Base-by-base conservation (phyloP, 1,140 invertebrate genomes). In the Dreissena rostriformis region DNA sequence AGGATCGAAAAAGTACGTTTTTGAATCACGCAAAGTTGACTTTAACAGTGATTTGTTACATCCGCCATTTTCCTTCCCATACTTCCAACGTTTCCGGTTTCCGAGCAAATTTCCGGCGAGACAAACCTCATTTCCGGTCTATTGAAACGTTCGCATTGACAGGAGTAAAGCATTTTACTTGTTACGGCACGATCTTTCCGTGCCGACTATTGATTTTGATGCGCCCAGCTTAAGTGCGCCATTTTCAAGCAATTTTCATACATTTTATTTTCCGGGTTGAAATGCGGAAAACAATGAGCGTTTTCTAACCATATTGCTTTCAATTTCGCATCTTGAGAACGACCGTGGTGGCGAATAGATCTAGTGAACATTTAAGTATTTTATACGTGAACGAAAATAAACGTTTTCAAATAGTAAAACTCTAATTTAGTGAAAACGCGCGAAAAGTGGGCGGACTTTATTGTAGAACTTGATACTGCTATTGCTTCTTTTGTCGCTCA, bases 11-110 rank as follows among this genome's bases (percentile, higher is more conserved):
- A 61, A 24, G 57, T 24, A 61, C 57, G 57, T 61, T 61, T 61
- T 61, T 70, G 77, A 79, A 81, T 81, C 79, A 81, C 79, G 79
- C 79, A 81, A 81, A 79, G 75, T 82, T 75, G 80, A 74, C 80
- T 82, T 82, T 67, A 75, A 82, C 80, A 61, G 80, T 82, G 68
- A 82, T 82, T 82, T 82, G 80, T 82, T 66, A 74, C 80, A 82
- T 82, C 80, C 80, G 80, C 80, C 80, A 82, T 82, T 82, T 82
- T 82, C 80, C 80, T 55, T 82, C 80, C 80, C 80, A 82, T 82
- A 75, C 71, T 82, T 82, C 80, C 80, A 28, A 29, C 52, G 63
- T 72, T 82, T 82, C 80, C 80, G 80, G 80, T 66, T 75, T 82
- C 80, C 71, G 80, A 82, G 65, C 80, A 82, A 67, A 82, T 82